Base-by-base conservation (phyloP, 1,140 invertebrate genomes). In the Orchestia grillus region DNA sequence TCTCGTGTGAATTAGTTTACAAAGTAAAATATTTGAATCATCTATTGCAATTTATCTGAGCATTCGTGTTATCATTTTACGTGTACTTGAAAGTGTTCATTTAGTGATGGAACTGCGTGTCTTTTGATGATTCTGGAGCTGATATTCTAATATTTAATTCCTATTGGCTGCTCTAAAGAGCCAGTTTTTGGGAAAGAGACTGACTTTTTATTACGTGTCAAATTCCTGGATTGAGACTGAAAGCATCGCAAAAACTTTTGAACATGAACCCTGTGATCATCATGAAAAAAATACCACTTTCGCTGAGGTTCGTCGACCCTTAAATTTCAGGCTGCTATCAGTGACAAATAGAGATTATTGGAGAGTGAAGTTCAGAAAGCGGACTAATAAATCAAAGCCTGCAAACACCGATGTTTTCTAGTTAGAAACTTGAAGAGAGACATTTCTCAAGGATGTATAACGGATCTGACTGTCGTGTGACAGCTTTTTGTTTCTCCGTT, bases 401-500 rank as follows among this genome's bases (percentile, higher is more conserved):
- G 62, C 28, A 36, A 15, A 77, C 62, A 23, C 28, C 28, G 62
- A 19, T 77, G 36, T 8, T 41, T 23, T 47, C n/a, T 95, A n/a
- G 43, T 47, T 53, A 42, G 43, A 43, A 19, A 43, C 15, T 3
- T 95, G 16, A 41, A n/a, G 94, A 11, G 42, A 45, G n/a, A 8
- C 16, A 19, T 95, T 95, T 41, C 45, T 44, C 94, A 95, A 95
- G 94, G 94, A 23, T 53, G 94, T 95, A 11, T 43, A 41, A 23
- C 45, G 0, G 62, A 77, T 77, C 62, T 23, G 62, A 36, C 36
- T 77, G 62, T 77, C 28, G 62, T 77, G 28, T 36, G 62, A 77
- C 62, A 3, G 62, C 62, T 77, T 77, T 77, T 77, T 77, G 62
- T 77, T 23, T 1, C 1, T 77, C 62, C 1, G 62, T 77, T 77